Percentiles rank a stretch among this genome's conserved stretches.
Conservation (phyloP, 2,113 vertebrate genomes). For the Aphyosemion australe region DNA sequence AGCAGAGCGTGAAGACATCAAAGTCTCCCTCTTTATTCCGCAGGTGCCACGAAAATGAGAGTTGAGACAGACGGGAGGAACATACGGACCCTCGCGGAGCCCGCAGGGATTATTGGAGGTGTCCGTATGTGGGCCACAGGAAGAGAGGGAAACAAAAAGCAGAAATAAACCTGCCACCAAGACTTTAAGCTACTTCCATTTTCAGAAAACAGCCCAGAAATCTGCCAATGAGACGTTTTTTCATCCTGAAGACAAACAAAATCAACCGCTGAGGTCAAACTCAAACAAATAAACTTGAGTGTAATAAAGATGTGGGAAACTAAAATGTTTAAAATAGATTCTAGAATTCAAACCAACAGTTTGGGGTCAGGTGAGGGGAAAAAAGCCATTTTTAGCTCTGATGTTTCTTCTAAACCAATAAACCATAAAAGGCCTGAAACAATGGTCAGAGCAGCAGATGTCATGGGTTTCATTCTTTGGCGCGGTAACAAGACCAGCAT, state of each 20-base stretch:
- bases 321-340: no score
- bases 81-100: slow-evolving; percentile 38
- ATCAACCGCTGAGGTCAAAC: no score
- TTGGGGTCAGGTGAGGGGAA: no score
- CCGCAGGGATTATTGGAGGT: slow-evolving; percentile 36
- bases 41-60: slow-evolving; percentile 1
- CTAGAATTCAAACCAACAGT: no score
- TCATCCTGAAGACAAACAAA: no score
- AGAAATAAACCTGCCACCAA: background rate
- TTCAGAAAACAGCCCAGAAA: no score
- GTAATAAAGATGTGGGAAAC: no score
- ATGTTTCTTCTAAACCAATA: background rate
- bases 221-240: no score
- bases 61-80: slow-evolving; percentile 44
- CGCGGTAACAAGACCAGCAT: slow-evolving; percentile 9
- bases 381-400: no score
- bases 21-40: background rate
- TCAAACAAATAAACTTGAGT: no score
- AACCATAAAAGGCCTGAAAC: background rate
- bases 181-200: background rate
- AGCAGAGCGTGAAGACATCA: background rate
- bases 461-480: background rate
- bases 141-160: background rate
- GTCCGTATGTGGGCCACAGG: background rate
- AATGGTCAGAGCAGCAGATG: slow-evolving; percentile 4